phyloP scores from a whole-genome alignment of 35 echinoderm and acorn worm genomes.

The Hemicentrotus pulcherrimus region DNA sequence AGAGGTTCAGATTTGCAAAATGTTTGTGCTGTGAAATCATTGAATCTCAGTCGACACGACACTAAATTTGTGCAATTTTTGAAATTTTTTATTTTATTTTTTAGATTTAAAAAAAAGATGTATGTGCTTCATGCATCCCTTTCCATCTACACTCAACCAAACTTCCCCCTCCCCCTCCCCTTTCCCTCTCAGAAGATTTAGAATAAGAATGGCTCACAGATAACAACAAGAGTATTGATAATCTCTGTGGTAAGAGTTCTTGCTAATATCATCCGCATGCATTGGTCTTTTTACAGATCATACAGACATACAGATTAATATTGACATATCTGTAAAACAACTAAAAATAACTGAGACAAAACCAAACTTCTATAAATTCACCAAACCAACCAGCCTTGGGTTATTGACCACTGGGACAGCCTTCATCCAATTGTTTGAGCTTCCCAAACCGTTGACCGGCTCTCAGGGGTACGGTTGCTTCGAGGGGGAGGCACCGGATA shows the following conservation, averaged over 20 bases:
- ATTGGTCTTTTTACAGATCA: not conserved
- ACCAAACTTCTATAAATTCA: not conserved
- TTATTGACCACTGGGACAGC: slow-evolving; percentile 8
- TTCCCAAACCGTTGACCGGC: not conserved
- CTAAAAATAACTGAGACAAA: not conserved
- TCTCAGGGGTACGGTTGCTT: not conserved
- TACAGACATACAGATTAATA: not conserved
- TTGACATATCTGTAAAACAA: not conserved
- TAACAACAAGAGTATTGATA: too few relatives aligned
- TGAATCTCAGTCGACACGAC: too few relatives aligned
- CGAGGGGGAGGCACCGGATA: not conserved
- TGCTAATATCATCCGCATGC: not conserved
- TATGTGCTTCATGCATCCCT: too few relatives aligned
- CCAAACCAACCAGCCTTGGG: not conserved
- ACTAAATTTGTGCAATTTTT: too few relatives aligned
- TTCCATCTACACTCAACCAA: too few relatives aligned
- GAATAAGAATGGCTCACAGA: too few relatives aligned
- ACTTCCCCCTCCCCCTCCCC: too few relatives aligned
- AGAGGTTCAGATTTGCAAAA: too few relatives aligned
- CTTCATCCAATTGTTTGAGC: not conserved
- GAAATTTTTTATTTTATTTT: too few relatives aligned
- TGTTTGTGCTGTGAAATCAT: too few relatives aligned
- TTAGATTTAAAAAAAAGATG: too few relatives aligned
- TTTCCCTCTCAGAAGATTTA: too few relatives aligned
- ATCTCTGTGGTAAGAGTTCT: not conserved